Evolutionary conservation across 2,888 invertebrate genomes (phyloP), one percentile per base, ranked within the genome.

Genomic region (Lysandra bellargus): DNA sequence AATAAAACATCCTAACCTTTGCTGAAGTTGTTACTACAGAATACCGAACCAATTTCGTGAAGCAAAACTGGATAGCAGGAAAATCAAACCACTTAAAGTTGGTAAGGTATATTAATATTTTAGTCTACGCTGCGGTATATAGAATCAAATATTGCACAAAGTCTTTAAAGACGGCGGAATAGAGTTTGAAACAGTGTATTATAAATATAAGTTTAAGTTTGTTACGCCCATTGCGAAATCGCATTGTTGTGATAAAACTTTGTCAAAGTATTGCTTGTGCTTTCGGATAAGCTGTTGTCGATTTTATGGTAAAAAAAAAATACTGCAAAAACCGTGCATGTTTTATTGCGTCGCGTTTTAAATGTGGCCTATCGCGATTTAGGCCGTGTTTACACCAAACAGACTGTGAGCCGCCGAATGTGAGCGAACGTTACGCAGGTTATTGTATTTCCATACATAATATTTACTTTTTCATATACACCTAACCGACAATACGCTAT

Each of bases 61-160:
- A 74, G 6, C 40, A 1, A 74, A 40, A n/a, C 44, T 44, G 44
- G 74, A 44, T 44, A 74, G 30, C 49, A 44, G 23, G 12, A 75
- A 75, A 75, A 23, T 44, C 74, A 74, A 74, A 44, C 74, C 44
- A 9, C 74, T 40, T 23, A 74, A 74, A 74, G 40, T 74, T 74
- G 6, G 73, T 74, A 73, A n/a, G 40, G n/a, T 17, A 73, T 40
- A 73, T 74, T 74, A 9, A 74, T 74, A 44, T 40, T 64, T 64
- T 64, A 64, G 64, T 64, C 9, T 30, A 64, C 64, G 33, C 69
- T 64, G 30, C 69, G 12, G 69, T 69, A 64, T 30, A 69, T 17
- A 33, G 49, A 75, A 75, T 30, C 75, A 23, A 75, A 75, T 75
- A 75, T 75, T 75, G 30, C 44, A n/a, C 23, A 64, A 64, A 64